Percentiles rank a stretch among this genome's conserved stretches.
Conservation (phyloP, 2,888 invertebrate genomes). For the Agrochola litura region DNA sequence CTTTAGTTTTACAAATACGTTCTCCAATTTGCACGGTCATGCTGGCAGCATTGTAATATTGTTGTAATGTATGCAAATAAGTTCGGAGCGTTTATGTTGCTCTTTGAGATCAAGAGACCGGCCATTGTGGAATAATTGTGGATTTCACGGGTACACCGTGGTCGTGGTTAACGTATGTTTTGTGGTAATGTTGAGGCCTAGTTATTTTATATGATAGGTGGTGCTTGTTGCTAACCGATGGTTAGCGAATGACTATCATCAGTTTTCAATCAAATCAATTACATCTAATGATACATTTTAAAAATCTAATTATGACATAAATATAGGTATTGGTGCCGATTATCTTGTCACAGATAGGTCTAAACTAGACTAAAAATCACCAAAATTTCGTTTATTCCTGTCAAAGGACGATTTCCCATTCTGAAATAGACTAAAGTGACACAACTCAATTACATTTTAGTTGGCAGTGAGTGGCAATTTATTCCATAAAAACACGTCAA, state of each 20-base stretch:
- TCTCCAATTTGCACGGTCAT: slow-evolving; percentile 43
- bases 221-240: neutral
- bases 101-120: slow-evolving; percentile 55
- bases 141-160: slow-evolving; percentile 63
- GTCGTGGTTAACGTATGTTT: slow-evolving; percentile 20
- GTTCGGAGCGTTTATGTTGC: slow-evolving; percentile 66
- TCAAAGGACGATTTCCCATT: no score
- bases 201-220: slow-evolving; percentile 4
- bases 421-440: no score
- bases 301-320: neutral
- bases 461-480: no score
- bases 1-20: slow-evolving; percentile 15
- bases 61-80: slow-evolving; percentile 75
- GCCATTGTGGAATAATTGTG: slow-evolving; percentile 64
- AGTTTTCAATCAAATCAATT: neutral
- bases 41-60: slow-evolving; percentile 32
- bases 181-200: slow-evolving; percentile 14
- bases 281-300: neutral
- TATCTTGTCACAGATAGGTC: no score
- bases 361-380: no score
- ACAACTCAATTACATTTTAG: no score
- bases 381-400: no score
- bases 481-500: no score
- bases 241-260: neutral
- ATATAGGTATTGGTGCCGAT: no score